Evolutionary conservation across 2,888 invertebrate species (phyloP).

Genomic region (Synergus laeviventris): DNA sequence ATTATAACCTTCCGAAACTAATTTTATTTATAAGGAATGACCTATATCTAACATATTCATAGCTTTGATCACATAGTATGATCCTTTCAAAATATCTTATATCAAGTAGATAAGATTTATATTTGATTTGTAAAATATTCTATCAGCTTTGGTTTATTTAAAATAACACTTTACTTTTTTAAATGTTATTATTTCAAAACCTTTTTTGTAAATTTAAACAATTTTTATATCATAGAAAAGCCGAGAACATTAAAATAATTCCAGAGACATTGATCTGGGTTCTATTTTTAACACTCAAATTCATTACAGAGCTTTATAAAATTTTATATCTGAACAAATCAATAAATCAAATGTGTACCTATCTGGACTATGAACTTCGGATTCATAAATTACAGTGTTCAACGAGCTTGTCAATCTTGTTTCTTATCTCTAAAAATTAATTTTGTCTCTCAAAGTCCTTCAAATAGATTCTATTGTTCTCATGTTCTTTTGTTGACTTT

Average conservation of each 20-base stretch:
- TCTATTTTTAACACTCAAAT: background rate
- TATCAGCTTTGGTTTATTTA: background rate
- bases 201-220: background rate
- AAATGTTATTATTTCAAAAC: too few relatives aligned
- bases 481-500: background rate
- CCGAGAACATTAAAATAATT: background rate
- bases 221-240: background rate
- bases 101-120: background rate
- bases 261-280: background rate
- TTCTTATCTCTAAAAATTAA: conserved; percentile 17
- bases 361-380: conserved; percentile 35
- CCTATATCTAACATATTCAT: too few relatives aligned
- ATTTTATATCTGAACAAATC: conserved; percentile 23
- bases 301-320: background rate
- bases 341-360: conserved; percentile 20
- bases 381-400: conserved; percentile 16
- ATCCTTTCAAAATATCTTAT: background rate
- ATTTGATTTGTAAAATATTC: background rate
- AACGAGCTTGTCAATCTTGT: conserved; percentile 6
- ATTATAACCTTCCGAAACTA: background rate
- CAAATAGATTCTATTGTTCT: background rate
- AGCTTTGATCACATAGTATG: background rate
- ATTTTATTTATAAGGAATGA: background rate
- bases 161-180: too few relatives aligned
- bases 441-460: background rate